Conservation (phyloP, 1,140 invertebrate species). For the Zaprionus africanus region DNA sequence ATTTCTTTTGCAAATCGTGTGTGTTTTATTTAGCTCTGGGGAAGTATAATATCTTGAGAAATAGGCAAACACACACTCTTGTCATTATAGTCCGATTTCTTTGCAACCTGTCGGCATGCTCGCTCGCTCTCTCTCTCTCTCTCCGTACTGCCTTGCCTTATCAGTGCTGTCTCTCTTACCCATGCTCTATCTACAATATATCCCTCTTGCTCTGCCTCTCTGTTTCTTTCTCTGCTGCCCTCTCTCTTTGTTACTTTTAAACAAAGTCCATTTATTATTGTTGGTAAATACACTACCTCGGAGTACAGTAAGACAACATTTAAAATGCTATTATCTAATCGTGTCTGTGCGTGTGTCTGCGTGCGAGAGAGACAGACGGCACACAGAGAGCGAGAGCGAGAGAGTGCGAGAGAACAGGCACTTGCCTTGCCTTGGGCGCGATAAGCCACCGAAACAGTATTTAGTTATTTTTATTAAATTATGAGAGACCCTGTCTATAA, state of each 20-base stretch:
- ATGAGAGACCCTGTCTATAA: conserved; percentile 39
- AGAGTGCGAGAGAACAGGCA: conserved; percentile 12
- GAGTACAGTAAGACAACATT: conserved; percentile 78
- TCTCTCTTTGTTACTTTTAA: conserved; percentile 56
- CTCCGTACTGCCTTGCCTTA: background rate
- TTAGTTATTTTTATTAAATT: conserved; percentile 72
- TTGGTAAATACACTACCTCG: conserved; percentile 63
- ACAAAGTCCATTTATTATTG: conserved; percentile 74
- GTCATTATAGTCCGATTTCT: background rate
- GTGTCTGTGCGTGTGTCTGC: conserved; percentile 23
- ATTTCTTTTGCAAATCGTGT: background rate
- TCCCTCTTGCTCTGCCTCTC: background rate
- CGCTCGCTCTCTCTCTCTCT: background rate
- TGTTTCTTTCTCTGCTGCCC: background rate
- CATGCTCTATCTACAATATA: background rate
- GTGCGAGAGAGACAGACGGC: background rate
- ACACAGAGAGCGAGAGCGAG: background rate
- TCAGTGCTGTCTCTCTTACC: conserved; percentile 11
- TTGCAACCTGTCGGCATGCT: background rate
- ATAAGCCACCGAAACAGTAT: conserved; percentile 67
- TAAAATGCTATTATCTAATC: conserved; percentile 79
- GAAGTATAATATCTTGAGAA: conserved; percentile 1
- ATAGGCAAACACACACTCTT: conserved; percentile 1
- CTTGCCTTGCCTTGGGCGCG: conserved; percentile 41
- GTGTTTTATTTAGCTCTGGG: background rate